Evolutionary conservation across 92 coral and sea anemone species (phyloP), one percentile per base, ranked within the genome.

Genomic region (Porites divaricata): DNA sequence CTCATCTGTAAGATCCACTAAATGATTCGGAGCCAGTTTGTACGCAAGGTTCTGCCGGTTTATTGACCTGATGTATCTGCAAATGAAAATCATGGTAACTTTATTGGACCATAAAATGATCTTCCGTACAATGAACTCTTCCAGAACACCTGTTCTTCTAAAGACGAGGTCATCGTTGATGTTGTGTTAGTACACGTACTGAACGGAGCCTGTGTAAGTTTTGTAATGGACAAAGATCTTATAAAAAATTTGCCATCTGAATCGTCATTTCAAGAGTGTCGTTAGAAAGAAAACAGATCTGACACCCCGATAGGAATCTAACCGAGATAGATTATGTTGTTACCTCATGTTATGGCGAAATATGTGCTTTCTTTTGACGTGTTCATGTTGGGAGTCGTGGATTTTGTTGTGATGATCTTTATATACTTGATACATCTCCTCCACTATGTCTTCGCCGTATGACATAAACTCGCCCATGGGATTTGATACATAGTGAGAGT

Each of bases 391-490:
- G 15, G 95, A 85, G 81, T 81, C 88, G 87, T 93, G 93, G 24
- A 72, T 67, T 82, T 96, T 96, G 72, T 84, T 83, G 87, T 96
- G 98, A 51, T 86, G 85, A 15, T 86, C 83, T 63, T 93, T 90
- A 85, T 94, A 96, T 22, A 88, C 70, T 20, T 72, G 64, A 83
- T 94, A 96, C 95, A 96, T 91, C 83, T 89, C 88, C 19, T 95
- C 93, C 83, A 96, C 87, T 0, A 82, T 63, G 16, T 88, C 75
- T 54, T 90, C 93, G 26, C 94, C 97, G 59, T 93, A 88, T 10
- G 98, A 92, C 99, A 96, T 93, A 68, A 96, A 96, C 85, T 96
- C 99, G 51, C 95, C 95, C 99, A 96, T 96, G 17, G 99, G 99
- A 67, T 96, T 96, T n/a, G 98, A 87, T 19, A 89, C 80, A 7